These are phyloP conservation scores for Biston stratarius DNA, from an alignment of 2,888 invertebrate species.

Conservation along the genomic window DNA sequence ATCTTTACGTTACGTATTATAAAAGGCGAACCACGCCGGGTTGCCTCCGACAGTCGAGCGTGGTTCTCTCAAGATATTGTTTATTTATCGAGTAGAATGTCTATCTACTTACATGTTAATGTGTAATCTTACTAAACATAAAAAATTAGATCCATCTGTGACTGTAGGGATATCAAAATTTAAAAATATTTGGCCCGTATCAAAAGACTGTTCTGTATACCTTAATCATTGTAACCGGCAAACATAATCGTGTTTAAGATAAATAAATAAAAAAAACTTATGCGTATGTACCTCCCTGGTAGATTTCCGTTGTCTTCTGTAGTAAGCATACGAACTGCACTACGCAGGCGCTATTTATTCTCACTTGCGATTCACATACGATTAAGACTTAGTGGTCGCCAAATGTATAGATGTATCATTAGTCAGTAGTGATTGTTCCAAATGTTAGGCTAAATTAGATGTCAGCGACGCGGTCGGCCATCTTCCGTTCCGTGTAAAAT, in stretches of 20 bases:
- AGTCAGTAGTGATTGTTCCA: constrained; percentile 85
- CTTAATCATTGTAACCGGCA: constrained; percentile 81
- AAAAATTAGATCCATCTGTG: constrained; percentile 78
- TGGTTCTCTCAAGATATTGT: constrained; percentile 23
- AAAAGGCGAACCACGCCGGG: constrained; percentile 17
- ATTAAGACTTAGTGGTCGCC: constrained; percentile 82
- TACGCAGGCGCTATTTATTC: constrained; percentile 20
- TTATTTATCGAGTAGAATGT: constrained; percentile 61
- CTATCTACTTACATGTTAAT: constrained; percentile 52
- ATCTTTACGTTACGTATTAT: constrained; percentile 32
- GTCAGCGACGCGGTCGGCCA: constrained; percentile 66
- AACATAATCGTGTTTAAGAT: constrained; percentile 71
- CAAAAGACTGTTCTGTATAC: constrained; percentile 90
- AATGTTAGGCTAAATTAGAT: constrained; percentile 83
- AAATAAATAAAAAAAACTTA: constrained; percentile 69
- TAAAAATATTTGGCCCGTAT: constrained; percentile 88
- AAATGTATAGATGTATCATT: constrained; percentile 85
- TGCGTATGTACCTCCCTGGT: constrained; percentile 64
- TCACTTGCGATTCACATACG: constrained; percentile 68
- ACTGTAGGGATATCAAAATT: constrained; percentile 82
- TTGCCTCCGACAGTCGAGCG: constrained; percentile 25
- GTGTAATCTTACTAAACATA: constrained; percentile 72
- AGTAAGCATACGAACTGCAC: constrained; percentile 32
- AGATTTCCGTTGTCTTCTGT: constrained; percentile 65
- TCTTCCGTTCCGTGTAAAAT: constrained; percentile 17